Evolutionary conservation across 2,113 vertebrate genomes (phyloP).

Genomic region (Scalopus aquaticus): DNA sequence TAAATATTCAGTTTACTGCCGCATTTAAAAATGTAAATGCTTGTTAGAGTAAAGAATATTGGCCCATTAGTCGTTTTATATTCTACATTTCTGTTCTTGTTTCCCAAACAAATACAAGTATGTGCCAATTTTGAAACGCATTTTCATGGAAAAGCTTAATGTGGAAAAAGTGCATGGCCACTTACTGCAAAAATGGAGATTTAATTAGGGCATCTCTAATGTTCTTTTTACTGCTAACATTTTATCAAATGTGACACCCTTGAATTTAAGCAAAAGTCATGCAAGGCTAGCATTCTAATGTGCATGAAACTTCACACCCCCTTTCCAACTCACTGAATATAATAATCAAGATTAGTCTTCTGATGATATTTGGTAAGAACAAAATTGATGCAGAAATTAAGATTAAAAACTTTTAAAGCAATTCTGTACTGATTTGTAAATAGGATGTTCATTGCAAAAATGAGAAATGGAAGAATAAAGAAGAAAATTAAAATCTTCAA

Average conservation of each 20-base stretch:
- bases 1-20: not conserved
- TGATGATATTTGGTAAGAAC: conserved; percentile 42
- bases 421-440: not conserved
- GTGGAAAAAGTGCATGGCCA: conserved; percentile 30
- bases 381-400: not conserved
- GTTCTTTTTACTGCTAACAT: conserved; percentile 57
- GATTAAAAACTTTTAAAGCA: not conserved
- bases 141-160: conserved; percentile 51
- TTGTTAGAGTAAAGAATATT: conserved; percentile 26
- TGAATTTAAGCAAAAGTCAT: conserved; percentile 54
- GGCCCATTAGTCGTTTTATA: conserved; percentile 30
- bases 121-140: not conserved
- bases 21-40: conserved; percentile 40
- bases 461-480: not conserved
- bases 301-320: not conserved
- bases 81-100: not conserved
- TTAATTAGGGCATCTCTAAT: conserved; percentile 62
- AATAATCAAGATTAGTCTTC: not conserved
- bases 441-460: not conserved
- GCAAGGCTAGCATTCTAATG: conserved; percentile 29
- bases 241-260: conserved; percentile 60
- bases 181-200: conserved; percentile 38
- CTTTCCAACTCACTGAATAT: not conserved
- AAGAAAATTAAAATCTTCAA: not conserved
- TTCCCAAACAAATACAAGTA: conserved; percentile 35